Evolutionary conservation across 1,140 invertebrate genomes (phyloP), one percentile per base, ranked within the genome.

Genomic region (Cherax quadricarinatus): DNA sequence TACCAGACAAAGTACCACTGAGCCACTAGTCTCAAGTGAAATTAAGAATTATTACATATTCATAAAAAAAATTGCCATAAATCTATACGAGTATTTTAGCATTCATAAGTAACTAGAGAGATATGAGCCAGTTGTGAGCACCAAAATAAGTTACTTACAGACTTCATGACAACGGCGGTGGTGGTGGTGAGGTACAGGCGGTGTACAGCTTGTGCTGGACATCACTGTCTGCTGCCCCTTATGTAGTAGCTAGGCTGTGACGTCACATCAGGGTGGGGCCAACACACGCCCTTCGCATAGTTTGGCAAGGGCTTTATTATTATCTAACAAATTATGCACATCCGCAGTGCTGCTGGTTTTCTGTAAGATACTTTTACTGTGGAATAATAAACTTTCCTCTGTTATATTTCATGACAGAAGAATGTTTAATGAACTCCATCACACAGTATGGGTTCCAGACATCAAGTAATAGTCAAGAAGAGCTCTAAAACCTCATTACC

Each of bases 151-250:
- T 3, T 73, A 88, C 91, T 92, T 51, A 92, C 91, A 49, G 91
- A 78, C 30, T 92, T 88, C 91, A 92, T 92, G 91, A 62, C 51
- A 21, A n/a, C 48, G 49, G 78, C 53, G 53, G 53, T 14, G 53
- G 21, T n/a, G 82, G 51, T 18, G 86, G 75, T 66, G 53, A 18
- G 14, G 82, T 62, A 85, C 83, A 85, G 82, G 60, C 30, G 80
- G 53, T 88, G 86, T 48, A 79, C 86, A 84, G 30, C 86, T 88
- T 88, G 86, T 88, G 86, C 51, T 88, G 86, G 49, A 30, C 75
- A 80, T 53, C 75, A 53, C 0, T 7, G 86, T 10, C 73, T 21
- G 48, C 53, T 49, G 66, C 18, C 48, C 86, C 86, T 88, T 88
- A 88, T 60, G 53, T 88, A 75, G 75, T 57, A 24, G 51, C 41